These are phyloP conservation scores for Stomatorhinus walkeri DNA, from an alignment of 2,797 vertebrate species.

Conservation along the genomic window DNA sequence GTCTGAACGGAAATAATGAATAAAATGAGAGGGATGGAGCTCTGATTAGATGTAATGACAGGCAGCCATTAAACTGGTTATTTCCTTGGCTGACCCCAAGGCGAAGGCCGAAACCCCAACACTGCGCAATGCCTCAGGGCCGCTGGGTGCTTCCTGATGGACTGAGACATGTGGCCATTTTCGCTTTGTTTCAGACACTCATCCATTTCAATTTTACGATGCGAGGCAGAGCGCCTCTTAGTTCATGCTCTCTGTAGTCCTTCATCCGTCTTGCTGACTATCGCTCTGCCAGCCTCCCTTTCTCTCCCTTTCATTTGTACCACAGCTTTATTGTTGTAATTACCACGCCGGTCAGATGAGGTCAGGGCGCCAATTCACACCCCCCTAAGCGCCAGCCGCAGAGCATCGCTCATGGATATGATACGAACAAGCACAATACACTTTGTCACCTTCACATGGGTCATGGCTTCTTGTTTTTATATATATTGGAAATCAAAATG, in stretches of 20 bases:
- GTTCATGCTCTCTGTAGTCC: neutral
- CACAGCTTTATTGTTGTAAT: neutral
- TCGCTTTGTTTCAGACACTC: neutral
- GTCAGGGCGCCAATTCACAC: neutral
- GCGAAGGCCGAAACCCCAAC: neutral
- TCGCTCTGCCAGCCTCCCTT: neutral
- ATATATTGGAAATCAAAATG: neutral
- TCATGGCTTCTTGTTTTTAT: neutral
- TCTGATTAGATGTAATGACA: constrained; percentile 13
- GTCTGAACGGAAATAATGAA: neutral
- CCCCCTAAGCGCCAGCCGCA: neutral
- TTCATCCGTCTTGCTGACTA: neutral
- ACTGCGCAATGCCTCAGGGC: no score
- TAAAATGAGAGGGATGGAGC: neutral
- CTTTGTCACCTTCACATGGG: neutral
- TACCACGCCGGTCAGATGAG: neutral
- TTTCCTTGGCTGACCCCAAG: neutral
- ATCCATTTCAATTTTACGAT: neutral
- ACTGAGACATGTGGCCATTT: neutral
- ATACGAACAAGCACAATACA: neutral
- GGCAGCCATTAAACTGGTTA: neutral
- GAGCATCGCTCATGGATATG: neutral
- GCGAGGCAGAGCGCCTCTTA: neutral
- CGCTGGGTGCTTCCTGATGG: neutral
- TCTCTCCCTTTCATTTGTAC: neutral